phyloP scores from a whole-genome alignment of 2,113 vertebrate genomes.

The Anhinga anhinga region DNA sequence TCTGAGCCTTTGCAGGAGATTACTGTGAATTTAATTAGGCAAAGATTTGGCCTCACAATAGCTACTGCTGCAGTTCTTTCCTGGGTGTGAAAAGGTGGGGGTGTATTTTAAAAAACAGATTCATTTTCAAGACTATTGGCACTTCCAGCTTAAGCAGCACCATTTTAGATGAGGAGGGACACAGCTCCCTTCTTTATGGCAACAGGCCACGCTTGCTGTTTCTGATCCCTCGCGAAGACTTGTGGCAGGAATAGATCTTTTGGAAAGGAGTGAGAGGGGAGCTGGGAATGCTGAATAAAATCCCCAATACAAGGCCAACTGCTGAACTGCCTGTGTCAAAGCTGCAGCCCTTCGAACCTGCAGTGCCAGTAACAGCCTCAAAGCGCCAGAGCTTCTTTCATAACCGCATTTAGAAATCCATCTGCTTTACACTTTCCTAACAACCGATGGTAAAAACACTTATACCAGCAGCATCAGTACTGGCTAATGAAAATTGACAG shows the following conservation, averaged over 20 bases:
- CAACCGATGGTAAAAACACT: background rate
- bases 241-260: background rate
- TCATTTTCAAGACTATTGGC: background rate
- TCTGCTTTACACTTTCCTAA: background rate
- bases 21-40: constrained; percentile 2
- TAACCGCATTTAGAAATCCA: background rate
- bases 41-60: background rate
- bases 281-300: background rate
- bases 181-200: background rate
- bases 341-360: background rate
- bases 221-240: background rate
- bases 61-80: background rate
- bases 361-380: background rate
- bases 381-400: background rate
- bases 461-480: background rate
- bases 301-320: background rate
- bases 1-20: background rate
- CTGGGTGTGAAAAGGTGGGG: background rate
- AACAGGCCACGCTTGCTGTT: background rate
- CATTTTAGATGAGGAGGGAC: background rate
- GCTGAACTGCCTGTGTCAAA: background rate
- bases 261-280: background rate
- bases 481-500: background rate
- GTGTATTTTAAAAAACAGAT: background rate
- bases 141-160: background rate